A percentile compares a stretch with the other conserved stretches of the same genome.
Evolutionary conservation across 2,888 invertebrate genomes (phyloP).

Genomic region (Arge pagana): DNA sequence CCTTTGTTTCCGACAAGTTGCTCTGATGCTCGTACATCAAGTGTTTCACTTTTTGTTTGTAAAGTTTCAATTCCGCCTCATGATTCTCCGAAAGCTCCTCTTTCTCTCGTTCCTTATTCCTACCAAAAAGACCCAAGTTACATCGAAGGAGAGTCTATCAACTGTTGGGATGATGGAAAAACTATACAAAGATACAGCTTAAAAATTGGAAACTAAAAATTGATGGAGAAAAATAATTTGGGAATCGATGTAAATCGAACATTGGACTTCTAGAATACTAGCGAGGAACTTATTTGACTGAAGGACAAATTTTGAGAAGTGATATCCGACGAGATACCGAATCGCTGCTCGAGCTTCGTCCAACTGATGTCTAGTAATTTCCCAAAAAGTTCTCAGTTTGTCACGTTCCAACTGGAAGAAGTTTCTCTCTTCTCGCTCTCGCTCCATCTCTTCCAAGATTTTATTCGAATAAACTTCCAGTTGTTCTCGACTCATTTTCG

Average conservation of each 20-base stretch:
- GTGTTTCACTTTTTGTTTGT: conserved; percentile 92
- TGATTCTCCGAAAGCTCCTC: conserved; percentile 87
- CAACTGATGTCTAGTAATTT: conserved; percentile 87
- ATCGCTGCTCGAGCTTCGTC: conserved; percentile 80
- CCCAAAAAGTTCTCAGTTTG: conserved; percentile 94
- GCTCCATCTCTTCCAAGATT: conserved; percentile 88
- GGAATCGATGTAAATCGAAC: no score
- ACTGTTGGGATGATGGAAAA: no score
- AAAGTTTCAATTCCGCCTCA: conserved; percentile 84
- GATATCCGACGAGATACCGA: conserved; percentile 59
- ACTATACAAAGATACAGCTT: conserved; percentile 6
- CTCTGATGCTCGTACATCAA: conserved; percentile 90
- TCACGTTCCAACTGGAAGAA: conserved; percentile 95
- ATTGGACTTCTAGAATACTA: no score
- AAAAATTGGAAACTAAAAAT: neutral
- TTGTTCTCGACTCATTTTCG: conserved; percentile 91
- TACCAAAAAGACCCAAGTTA: conserved; percentile 35
- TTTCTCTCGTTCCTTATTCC: conserved; percentile 83
- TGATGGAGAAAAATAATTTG: no score
- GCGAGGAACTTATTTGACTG: no score
- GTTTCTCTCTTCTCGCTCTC: conserved; percentile 93
- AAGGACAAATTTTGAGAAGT: no score
- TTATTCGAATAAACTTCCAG: conserved; percentile 85
- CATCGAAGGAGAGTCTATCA: neutral
- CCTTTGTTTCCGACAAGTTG: conserved; percentile 80